Conservation (phyloP, 2,113 vertebrate genomes). For the Deroptyus accipitrinus region DNA sequence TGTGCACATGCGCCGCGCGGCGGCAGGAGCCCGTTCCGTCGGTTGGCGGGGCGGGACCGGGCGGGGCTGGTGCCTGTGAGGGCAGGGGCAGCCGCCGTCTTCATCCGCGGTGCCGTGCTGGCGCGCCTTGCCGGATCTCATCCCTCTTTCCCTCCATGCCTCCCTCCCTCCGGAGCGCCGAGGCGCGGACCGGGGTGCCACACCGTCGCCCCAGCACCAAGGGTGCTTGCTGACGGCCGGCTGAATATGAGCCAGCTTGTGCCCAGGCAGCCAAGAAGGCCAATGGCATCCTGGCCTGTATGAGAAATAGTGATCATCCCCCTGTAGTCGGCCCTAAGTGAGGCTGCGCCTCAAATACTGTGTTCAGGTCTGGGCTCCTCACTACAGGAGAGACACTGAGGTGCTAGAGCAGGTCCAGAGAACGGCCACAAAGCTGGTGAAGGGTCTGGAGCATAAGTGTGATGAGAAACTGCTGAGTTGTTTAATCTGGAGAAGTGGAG, state of each 20-base stretch:
- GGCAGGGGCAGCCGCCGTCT: rapidly evolving
- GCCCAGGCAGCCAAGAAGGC: neutral
- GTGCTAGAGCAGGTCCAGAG: neutral
- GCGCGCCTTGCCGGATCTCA: rapidly evolving
- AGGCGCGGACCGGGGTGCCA: too few relatives aligned
- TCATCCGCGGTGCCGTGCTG: rapidly evolving
- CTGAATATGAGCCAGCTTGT: neutral
- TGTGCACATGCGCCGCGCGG: neutral
- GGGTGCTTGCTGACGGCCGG: neutral
- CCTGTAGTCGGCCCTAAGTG: neutral
- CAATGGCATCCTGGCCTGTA: neutral
- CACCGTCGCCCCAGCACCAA: neutral
- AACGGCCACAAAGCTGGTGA: neutral
- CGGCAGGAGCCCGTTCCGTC: rapidly evolving
- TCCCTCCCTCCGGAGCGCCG: rapidly evolving
- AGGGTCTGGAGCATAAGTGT: neutral
- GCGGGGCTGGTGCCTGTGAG: rapidly evolving
- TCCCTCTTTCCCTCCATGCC: rapidly evolving
- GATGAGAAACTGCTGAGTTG: neutral
- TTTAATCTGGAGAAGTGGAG: neutral
- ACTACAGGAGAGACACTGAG: neutral
- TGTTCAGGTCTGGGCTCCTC: neutral
- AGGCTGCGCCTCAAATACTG: neutral
- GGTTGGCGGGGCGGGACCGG: too few relatives aligned
- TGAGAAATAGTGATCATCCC: neutral